Percentiles rank a stretch among this genome's conserved stretches.
phyloP scores from a whole-genome alignment of 2,797 vertebrate genomes.

The Vipera ursinii region DNA sequence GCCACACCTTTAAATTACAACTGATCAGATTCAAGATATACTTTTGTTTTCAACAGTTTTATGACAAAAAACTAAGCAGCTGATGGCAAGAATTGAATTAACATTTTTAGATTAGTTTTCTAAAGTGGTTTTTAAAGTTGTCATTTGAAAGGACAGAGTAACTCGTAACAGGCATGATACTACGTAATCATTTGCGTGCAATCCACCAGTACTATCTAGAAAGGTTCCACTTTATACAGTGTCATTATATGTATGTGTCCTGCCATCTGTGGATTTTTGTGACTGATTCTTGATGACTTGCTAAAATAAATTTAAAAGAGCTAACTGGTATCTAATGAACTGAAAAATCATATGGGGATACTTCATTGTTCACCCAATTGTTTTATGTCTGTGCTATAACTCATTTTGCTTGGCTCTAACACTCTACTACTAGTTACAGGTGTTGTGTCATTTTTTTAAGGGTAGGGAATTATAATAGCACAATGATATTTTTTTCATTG shows the following conservation, averaged over 20 bases:
- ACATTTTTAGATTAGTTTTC: not conserved
- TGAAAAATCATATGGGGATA: not conserved
- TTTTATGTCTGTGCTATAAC: not conserved
- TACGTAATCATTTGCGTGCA: not conserved
- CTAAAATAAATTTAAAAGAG: not conserved
- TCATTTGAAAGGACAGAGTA: not conserved
- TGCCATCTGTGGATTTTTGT: not conserved
- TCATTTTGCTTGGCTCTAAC: not conserved
- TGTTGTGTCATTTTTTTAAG: not conserved
- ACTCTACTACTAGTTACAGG: not conserved
- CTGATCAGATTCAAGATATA: not conserved
- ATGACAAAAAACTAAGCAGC: not conserved
- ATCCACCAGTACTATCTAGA: not conserved
- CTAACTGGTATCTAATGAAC: not conserved
- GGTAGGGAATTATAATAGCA: not conserved
- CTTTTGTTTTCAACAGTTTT: not conserved
- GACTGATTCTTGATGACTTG: not conserved
- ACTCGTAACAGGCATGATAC: not conserved
- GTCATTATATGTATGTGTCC: not conserved
- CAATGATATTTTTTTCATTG: not conserved
- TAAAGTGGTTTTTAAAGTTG: not conserved
- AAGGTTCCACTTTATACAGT: not conserved
- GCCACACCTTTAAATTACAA: not conserved
- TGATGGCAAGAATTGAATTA: not conserved
- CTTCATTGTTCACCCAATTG: not conserved